phyloP scores from a whole-genome alignment of 2,797 vertebrate species.

The Bradypodion ventrale region DNA sequence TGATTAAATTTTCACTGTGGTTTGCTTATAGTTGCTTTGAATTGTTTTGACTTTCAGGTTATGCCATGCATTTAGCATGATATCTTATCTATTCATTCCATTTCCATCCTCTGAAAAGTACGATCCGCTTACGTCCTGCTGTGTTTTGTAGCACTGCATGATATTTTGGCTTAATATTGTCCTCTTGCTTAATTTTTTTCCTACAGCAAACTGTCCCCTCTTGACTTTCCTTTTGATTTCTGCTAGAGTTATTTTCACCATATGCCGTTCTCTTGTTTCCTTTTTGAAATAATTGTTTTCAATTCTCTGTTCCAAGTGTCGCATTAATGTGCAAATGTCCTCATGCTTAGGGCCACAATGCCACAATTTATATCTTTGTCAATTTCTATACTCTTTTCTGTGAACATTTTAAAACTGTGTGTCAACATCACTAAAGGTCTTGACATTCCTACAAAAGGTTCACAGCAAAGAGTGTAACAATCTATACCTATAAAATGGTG shows the following conservation, averaged over 20 bases:
- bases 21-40: background rate
- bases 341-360: background rate
- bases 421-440: too few species aligned
- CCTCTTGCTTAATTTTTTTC: background rate
- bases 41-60: conserved; percentile 18
- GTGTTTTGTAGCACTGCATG: background rate
- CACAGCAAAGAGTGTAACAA: background rate
- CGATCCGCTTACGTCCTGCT: background rate
- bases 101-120: background rate
- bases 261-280: background rate
- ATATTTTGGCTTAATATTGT: background rate
- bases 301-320: background rate
- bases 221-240: conserved; percentile 19
- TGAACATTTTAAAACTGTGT: too few species aligned
- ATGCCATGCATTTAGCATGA: background rate
- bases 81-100: conserved; percentile 14
- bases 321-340: background rate
- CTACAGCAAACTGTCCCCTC: background rate
- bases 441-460: background rate
- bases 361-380: background rate
- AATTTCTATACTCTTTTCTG: too few species aligned
- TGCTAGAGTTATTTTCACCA: background rate
- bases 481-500: too few species aligned
- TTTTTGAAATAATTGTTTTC: background rate
- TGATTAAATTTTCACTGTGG: conserved; percentile 12